phyloP scores from a whole-genome alignment of 1,140 invertebrate species.

The Drusus annulatus region DNA sequence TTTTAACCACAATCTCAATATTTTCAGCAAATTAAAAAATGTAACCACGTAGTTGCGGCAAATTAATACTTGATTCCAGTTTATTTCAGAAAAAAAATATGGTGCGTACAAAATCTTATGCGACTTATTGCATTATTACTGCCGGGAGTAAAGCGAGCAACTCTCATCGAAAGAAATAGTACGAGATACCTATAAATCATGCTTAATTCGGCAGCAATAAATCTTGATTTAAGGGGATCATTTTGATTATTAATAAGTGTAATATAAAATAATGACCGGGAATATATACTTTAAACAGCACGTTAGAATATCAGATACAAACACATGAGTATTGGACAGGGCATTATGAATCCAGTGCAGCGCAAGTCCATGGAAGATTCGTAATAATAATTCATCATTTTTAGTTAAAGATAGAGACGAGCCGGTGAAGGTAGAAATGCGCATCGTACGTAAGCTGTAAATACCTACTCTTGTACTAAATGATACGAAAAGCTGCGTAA shows the following conservation, averaged over 20 bases:
- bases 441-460: not conserved
- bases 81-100: no score
- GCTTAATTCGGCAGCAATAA: no score
- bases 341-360: not conserved
- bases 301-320: no score
- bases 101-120: no score
- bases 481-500: not conserved
- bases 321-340: not conserved
- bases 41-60: no score
- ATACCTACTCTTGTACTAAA: not conserved
- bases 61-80: no score
- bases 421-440: not conserved
- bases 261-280: constrained; percentile 49
- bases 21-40: no score
- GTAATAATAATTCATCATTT: constrained; percentile 13
- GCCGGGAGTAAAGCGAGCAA: no score
- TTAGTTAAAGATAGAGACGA: constrained; percentile 8
- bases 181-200: no score
- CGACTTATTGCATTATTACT: no score
- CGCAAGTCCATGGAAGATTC: not conserved
- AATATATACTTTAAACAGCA: not conserved
- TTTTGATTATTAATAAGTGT: constrained; percentile 44
- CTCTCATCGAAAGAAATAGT: no score
- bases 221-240: constrained; percentile 3
- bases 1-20: no score